Conservation (phyloP, 2,797 vertebrate genomes). For the Anguilla megastoma region DNA sequence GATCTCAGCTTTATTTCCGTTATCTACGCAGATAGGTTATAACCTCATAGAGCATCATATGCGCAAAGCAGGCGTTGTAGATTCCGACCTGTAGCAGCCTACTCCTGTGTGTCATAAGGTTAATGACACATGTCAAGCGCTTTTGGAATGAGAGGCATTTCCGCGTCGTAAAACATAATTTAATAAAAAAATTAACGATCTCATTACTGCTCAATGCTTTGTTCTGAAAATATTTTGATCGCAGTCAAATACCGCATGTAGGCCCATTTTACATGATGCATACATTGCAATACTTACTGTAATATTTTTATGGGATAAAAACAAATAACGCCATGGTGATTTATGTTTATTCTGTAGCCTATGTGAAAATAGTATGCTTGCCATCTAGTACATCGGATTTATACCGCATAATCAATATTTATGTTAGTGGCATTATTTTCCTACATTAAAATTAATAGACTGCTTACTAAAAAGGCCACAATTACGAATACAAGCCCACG, state of each 20-base stretch:
- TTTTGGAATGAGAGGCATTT: neutral
- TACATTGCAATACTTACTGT: neutral
- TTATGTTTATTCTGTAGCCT: neutral
- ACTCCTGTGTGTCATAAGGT: neutral
- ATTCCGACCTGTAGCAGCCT: neutral
- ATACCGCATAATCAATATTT: neutral
- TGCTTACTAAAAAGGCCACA: neutral
- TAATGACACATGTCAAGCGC: neutral
- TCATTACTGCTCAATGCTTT: neutral
- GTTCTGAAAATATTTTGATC: neutral
- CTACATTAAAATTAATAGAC: neutral
- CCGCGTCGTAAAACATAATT: neutral
- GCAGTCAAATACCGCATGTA: neutral
- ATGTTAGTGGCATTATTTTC: neutral
- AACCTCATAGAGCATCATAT: no score
- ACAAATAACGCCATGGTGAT: no score
- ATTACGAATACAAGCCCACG: neutral
- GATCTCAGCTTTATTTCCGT: no score
- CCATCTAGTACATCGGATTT: neutral
- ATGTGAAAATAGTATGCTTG: neutral
- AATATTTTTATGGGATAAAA: no score
- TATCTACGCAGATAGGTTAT: no score
- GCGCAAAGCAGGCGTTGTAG: no score
- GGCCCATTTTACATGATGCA: neutral
- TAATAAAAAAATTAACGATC: neutral